Percentiles rank a stretch among this genome's conserved stretches.
phyloP scores from a whole-genome alignment of 2,888 invertebrate species.

The Listrodromus nycthemerus region DNA sequence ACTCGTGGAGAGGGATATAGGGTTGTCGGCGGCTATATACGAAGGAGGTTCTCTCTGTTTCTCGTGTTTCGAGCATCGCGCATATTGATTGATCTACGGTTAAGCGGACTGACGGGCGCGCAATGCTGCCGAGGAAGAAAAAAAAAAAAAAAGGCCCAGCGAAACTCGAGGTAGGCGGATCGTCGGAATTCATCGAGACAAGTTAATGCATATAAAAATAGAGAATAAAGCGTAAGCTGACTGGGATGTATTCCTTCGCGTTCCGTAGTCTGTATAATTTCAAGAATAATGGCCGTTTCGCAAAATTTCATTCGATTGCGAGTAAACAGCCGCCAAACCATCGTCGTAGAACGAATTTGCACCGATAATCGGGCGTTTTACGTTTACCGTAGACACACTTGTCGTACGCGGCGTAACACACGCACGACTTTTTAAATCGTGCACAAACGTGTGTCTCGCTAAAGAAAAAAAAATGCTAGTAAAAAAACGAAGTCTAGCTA shows the following conservation, averaged over 20 bases:
- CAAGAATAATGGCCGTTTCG: not conserved
- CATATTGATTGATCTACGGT: constrained; percentile 83
- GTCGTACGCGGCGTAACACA: constrained; percentile 49
- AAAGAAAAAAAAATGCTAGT: constrained; percentile 18
- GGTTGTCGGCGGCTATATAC: constrained; percentile 66
- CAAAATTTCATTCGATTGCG: constrained; percentile 9
- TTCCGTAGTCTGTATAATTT: not conserved
- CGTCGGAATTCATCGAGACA: constrained; percentile 30
- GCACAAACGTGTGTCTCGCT: constrained; percentile 43
- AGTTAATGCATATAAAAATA: constrained; percentile 34
- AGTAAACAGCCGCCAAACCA: not conserved
- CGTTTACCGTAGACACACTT: constrained; percentile 19
- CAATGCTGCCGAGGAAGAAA: constrained; percentile 70
- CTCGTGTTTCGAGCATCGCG: constrained; percentile 71
- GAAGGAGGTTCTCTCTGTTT: constrained; percentile 63
- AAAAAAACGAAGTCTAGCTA: constrained; percentile 23
- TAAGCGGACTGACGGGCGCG: constrained; percentile 78
- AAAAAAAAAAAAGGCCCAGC: constrained; percentile 67
- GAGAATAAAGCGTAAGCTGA: not conserved
- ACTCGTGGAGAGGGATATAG: constrained; percentile 28
- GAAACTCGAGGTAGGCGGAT: constrained; percentile 69
- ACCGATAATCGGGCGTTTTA: constrained; percentile 13
- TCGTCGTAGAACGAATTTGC: constrained; percentile 5
- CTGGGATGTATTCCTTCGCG: not conserved
- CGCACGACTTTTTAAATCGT: constrained; percentile 19